Conservation (phyloP, 2,113 vertebrate genomes). For the Jaculus jaculus region DNA sequence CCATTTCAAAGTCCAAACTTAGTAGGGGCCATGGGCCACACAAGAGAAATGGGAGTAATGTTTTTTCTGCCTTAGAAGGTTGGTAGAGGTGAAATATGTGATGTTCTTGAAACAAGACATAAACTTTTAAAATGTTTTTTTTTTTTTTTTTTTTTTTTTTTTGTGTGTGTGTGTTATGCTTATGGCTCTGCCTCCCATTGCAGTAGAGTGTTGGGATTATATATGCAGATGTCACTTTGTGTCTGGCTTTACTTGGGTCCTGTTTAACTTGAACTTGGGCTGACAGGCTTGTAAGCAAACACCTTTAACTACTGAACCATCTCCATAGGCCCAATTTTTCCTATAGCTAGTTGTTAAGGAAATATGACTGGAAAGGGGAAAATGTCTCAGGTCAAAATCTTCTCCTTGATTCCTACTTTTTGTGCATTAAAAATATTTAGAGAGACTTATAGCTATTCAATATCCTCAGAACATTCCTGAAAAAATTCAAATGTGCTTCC, state of each 20-base stretch:
- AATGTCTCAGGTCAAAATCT: not conserved
- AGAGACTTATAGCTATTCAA: not conserved
- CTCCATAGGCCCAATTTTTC: not conserved
- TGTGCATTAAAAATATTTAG: not conserved
- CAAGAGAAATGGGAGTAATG: rapidly evolving
- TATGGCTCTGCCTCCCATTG: too few species aligned
- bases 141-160: too few species aligned
- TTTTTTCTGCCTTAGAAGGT: not conserved
- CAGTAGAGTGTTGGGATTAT: too few species aligned
- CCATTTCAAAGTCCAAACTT: not conserved
- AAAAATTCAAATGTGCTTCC: not conserved
- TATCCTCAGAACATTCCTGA: not conserved
- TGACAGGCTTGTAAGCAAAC: too few species aligned
- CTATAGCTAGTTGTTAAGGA: not conserved
- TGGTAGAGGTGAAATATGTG: rapidly evolving
- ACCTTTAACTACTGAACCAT: too few species aligned
- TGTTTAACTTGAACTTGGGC: too few species aligned
- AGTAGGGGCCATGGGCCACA: not conserved
- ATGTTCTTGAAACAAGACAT: rapidly evolving
- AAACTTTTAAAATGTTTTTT: too few species aligned
- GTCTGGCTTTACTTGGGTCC: too few species aligned
- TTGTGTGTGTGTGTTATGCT: too few species aligned
- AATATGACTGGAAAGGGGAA: not conserved
- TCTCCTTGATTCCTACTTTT: not conserved
- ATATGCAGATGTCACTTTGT: too few species aligned